Evolutionary conservation across 1,140 invertebrate species (phyloP), one percentile per base, ranked within the genome.

Genomic region (Anoplophora glabripennis): DNA sequence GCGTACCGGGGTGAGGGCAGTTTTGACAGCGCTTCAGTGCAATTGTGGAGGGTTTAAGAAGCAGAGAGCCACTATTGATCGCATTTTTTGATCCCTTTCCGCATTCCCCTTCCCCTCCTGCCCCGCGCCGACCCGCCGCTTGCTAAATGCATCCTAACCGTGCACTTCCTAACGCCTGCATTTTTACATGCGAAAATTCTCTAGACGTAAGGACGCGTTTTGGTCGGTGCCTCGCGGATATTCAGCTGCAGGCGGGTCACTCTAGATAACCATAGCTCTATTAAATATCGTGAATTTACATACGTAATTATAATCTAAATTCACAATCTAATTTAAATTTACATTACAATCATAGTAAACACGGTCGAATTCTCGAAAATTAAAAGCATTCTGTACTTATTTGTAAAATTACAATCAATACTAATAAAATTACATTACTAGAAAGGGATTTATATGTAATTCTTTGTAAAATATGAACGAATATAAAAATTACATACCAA

Each of bases 61-160:
- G 72, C 61, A 72, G 67, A 71, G 70, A 69, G 66, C 64, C 69
- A 69, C 70, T 75, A 75, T 75, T 75, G 74, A 75, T 75, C 74
- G 74, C 67, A 75, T 73, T 75, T 75, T 75, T 75, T 75, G 74
- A 74, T 75, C 72, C 74, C 73, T 72, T 71, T 72, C 64, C 68
- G 63, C 66, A 59, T 63, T 65, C 54, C 60, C 41, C 62, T n/a
- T 59, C 49, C 57, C 53, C 44, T 49, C 45, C 41, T 18, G 55
- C 49, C 49, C 54, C 41, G 41, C 54, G 40, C 58, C 57, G 18
- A 44, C 59, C 61, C 53, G 52, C 57, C 51, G 58, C 60, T 56
- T 54, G 60, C 66, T 63, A 63, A 61, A 65, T 68, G 66, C 59
- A 60, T 67, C 63, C 65, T 65, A 59, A 57, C 58, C 53, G 58